Base-by-base conservation (phyloP, 2,797 vertebrate species). In the Selene dorsalis region DNA sequence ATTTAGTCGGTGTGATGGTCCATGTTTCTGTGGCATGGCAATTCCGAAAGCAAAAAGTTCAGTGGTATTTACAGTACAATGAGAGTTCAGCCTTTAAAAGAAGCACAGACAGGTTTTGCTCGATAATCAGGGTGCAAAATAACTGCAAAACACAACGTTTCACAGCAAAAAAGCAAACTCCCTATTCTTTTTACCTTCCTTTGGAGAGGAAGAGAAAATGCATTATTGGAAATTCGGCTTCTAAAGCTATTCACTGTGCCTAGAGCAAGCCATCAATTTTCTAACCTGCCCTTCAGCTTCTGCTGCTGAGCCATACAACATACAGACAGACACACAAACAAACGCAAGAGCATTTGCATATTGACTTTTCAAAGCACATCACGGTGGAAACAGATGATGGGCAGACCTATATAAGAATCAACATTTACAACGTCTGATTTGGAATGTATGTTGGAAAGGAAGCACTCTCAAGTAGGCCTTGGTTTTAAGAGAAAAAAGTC, bases 221-320 rank as follows among this genome's bases (percentile, higher is more conserved):
- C 69, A 82, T 76, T 78, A 87, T 74, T 79, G 83, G 69, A 86
- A 82, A 77, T 70, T 35, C 56, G 66, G 61, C 75, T 75, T 73
- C 64, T 43, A 64, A 77, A 87, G 48, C 60, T 61, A 75, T 77
- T 69, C 52, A 75, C 43, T 71, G 35, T 69, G 67, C 72, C 64
- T 50, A 72, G 50, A 77, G 74, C 63, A 45, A 81, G 78, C 60
- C 74, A 84, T 79, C 82, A 75, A 79, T 87, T 82, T 69, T 60
- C 63, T 39, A 57, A 38, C 64, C 38, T 70, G 64, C 70, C 76
- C 65, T 80, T 85, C 76, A 81, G 69, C 69, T 75, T 82, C 2
- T 63, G 73, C 55, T 71, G 66, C 41, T 68, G 38, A 50, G 72
- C 59, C 62, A 20, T 47, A 68, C 20, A 32, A n/a, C 52, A 32